Percentiles rank a stretch among this genome's conserved stretches.
Evolutionary conservation across 53 echinoderm and acorn worm genomes (phyloP).

Genomic region (Patiria pectinifera): DNA sequence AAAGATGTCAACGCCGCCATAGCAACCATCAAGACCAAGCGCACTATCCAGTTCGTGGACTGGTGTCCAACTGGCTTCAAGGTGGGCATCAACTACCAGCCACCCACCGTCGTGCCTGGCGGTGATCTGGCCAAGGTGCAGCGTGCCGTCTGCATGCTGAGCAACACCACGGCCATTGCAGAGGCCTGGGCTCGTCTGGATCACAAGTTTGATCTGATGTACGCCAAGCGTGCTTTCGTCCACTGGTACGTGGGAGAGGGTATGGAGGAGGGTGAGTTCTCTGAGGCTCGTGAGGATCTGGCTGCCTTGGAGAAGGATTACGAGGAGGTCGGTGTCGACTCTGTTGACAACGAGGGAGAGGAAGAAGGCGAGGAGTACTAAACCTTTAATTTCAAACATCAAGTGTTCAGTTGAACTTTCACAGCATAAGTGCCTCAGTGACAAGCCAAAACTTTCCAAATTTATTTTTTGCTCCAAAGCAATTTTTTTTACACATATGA

Average conservation of each 20-base stretch:
- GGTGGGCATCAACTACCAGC: conserved; percentile 97
- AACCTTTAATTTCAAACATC: too few relatives aligned
- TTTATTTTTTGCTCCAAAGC: too few relatives aligned
- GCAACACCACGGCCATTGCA: too few relatives aligned
- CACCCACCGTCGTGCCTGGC: conserved; percentile 95
- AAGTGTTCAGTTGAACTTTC: too few relatives aligned
- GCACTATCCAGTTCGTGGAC: conserved; percentile 95
- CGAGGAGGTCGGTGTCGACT: conserved; percentile 31
- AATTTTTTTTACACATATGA: too few relatives aligned
- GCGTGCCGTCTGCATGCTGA: too few relatives aligned
- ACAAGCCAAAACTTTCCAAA: too few relatives aligned
- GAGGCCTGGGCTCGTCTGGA: conserved; percentile 72
- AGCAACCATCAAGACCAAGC: too few relatives aligned
- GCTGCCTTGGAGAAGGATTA: conserved; percentile 93
- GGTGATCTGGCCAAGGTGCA: conserved; percentile 94
- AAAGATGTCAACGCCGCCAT: conserved; percentile 75
- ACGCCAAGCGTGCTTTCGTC: conserved; percentile 86
- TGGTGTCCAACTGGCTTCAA: conserved; percentile 99
- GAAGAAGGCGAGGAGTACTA: too few relatives aligned
- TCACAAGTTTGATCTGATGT: conserved; percentile 84
- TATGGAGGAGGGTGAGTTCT: conserved; percentile 74
- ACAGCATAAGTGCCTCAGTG: too few relatives aligned
- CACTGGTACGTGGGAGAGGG: conserved; percentile 84
- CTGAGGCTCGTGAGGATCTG: conserved; percentile 97
- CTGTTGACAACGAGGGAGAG: too few relatives aligned